Evolutionary conservation across 2,113 vertebrate species (phyloP).

Genomic region (Poeciliopsis occidentalis): DNA sequence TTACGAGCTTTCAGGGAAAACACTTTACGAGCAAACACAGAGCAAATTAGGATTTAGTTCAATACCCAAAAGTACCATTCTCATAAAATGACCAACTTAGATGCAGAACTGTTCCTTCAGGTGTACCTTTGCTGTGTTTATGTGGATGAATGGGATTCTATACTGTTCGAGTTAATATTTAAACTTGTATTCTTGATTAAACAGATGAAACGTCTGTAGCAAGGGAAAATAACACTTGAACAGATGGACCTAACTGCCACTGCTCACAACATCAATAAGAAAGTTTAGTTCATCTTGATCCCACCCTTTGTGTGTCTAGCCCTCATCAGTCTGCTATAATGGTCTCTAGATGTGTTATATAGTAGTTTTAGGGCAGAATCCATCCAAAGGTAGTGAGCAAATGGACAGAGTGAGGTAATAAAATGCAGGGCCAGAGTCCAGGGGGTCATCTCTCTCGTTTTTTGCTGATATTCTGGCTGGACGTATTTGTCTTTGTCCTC

Average conservation of each 20-base stretch:
- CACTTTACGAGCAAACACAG: too few relatives aligned
- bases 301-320: background rate
- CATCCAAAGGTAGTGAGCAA: constrained; percentile 52
- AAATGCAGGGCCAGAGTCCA: constrained; percentile 63
- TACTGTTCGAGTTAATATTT: background rate
- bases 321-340: constrained; percentile 11
- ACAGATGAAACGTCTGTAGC: background rate
- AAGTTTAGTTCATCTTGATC: constrained; percentile 40
- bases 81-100: background rate
- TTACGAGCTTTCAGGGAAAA: too few relatives aligned
- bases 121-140: background rate
- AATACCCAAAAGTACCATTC: background rate
- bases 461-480: constrained; percentile 52
- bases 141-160: background rate
- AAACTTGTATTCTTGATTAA: background rate
- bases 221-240: background rate
- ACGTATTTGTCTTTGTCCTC: constrained; percentile 77
- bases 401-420: constrained; percentile 67
- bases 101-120: background rate
- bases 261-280: constrained; percentile 11
- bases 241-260: background rate
- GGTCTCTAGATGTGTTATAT: constrained; percentile 35
- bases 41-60: too few relatives aligned
- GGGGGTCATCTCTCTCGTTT: constrained; percentile 66
- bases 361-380: constrained; percentile 42